Percentiles rank a stretch among this genome's conserved stretches.
Conservation (phyloP, 92 coral and sea anemone genomes). For the Paramuricea clavata region DNA sequence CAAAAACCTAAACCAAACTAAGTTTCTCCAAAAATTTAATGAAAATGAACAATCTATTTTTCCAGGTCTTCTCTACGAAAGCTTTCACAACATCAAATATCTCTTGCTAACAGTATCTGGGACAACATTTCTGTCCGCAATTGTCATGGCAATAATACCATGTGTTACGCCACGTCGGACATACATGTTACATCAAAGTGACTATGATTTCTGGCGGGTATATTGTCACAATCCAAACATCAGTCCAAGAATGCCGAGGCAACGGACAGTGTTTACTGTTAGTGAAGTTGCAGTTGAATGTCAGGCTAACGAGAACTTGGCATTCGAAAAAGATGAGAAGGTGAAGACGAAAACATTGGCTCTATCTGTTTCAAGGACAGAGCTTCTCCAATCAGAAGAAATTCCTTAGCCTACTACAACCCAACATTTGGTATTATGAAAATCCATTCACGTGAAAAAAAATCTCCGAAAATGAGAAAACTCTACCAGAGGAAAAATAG, state of each 20-base stretch:
- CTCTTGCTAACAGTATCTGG: conserved; percentile 26
- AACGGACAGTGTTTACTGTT: neutral
- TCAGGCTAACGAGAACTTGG: neutral
- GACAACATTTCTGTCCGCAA: neutral
- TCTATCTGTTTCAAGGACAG: neutral
- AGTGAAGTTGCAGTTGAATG: neutral
- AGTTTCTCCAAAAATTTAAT: neutral
- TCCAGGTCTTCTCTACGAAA: conserved; percentile 37
- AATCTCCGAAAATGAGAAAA: too few species aligned
- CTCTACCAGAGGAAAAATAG: too few species aligned
- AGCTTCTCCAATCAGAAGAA: neutral
- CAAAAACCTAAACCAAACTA: neutral
- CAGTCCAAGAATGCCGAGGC: neutral
- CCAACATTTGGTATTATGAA: too few species aligned
- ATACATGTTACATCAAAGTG: conserved; percentile 21
- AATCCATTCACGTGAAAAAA: too few species aligned
- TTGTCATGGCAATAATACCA: conserved; percentile 39
- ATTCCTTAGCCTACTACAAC: neutral
- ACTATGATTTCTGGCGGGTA: conserved; percentile 44
- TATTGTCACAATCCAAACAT: conserved; percentile 24
- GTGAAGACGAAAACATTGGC: neutral
- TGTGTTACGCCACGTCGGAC: conserved; percentile 33
- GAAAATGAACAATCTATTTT: neutral
- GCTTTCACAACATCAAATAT: neutral
- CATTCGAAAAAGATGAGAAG: neutral